Evolutionary conservation across 2,797 vertebrate genomes (phyloP), one percentile per base, ranked within the genome.

Genomic region (Chanos chanos): DNA sequence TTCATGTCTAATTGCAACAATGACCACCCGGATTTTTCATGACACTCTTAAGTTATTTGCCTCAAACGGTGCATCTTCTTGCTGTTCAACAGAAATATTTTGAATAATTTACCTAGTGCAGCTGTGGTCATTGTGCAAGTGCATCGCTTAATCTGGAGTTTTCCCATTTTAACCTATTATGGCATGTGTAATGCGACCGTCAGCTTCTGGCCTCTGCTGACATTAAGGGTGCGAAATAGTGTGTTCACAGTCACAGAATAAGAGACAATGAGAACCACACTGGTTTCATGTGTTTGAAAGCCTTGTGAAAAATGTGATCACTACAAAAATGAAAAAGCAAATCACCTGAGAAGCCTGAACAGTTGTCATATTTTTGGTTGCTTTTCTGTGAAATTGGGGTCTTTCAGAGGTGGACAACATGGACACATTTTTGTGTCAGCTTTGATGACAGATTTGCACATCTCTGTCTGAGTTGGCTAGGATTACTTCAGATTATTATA

Each of bases 401-500:
- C 9, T 12, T 15, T 55, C 53, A 50, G 41, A 28, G 5, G 45
- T 21, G 59, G 43, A 50, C 22, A 28, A 78, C 70, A 76, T 45
- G 61, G 52, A 54, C 61, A 45, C 48, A 61, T 74, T 78, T 81
- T 56, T 55, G n/a, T 30, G 47, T 16, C 2, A 56, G 22, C 25
- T 74, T 69, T 18, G 67, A 60, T 65, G 66, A 68, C 34, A 43
- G 61, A 71, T 71, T 64, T 71, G 52, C 53, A 56, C 34, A 59
- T 77, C 75, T 75, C 57, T 65, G 3, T 31, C 16, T 22, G 36
- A 50, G 18, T 48, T 36, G 39, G 15, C 64, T 5, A 13, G 71
- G 71, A 78, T 69, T 71, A 54, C 39, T 64, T 27, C 3, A 36
- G 78, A 70, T 78, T 83, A 73, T 83, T 77, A 75, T 61, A 61